phyloP scores from a whole-genome alignment of 2,888 invertebrate species.

The Gastrophysa polygoni region DNA sequence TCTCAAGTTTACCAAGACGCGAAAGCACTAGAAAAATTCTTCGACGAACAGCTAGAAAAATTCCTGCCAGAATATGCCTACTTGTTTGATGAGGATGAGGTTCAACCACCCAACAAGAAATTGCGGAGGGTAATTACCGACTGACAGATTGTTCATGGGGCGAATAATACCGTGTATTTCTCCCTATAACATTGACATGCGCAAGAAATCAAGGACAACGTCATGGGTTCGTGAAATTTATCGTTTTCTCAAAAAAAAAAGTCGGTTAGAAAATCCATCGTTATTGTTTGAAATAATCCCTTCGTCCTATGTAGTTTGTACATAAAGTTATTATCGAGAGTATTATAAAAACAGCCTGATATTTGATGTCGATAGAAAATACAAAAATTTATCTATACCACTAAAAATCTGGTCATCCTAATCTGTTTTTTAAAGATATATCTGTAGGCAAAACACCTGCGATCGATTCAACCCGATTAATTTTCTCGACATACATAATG shows the following conservation, averaged over 20 bases:
- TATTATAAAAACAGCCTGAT: neutral
- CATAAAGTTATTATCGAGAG: neutral
- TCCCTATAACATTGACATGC: constrained; percentile 43
- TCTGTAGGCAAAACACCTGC: too few species aligned
- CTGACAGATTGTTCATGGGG: constrained; percentile 53
- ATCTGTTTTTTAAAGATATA: too few species aligned
- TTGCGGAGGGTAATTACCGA: constrained; percentile 61
- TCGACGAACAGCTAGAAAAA: constrained; percentile 79
- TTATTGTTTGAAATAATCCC: neutral
- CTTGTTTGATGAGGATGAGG: constrained; percentile 60
- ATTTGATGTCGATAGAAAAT: neutral
- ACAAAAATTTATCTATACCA: neutral
- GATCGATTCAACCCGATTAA: too few species aligned
- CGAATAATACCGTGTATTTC: constrained; percentile 52
- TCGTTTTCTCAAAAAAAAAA: neutral
- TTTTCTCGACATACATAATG: too few species aligned
- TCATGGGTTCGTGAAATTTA: constrained; percentile 5
- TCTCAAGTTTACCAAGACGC: constrained; percentile 80
- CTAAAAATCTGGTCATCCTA: too few species aligned
- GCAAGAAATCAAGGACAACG: constrained; percentile 2
- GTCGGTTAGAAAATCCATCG: neutral
- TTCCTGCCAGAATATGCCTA: constrained; percentile 80
- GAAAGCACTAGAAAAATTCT: constrained; percentile 82
- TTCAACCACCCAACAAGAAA: constrained; percentile 61
- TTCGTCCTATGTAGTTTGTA: neutral